phyloP scores from a whole-genome alignment of 2,797 vertebrate genomes.

The Alauda arvensis region DNA sequence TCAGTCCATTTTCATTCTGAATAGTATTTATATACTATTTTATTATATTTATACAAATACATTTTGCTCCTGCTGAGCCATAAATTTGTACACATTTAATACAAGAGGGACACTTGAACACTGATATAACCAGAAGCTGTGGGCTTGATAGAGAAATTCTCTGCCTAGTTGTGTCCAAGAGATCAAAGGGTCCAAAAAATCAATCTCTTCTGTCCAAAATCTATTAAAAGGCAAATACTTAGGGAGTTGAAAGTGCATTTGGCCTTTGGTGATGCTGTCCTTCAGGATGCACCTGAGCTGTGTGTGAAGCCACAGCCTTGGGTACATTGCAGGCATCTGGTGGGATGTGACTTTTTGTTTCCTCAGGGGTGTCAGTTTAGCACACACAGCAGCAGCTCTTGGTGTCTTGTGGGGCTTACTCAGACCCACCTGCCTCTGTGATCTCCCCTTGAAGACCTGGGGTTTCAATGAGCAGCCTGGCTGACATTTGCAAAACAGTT shows the following conservation, averaged over 20 bases:
- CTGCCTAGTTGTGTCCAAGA: not conserved
- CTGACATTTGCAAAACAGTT: not conserved
- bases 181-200: not conserved
- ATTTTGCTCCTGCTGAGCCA: not conserved
- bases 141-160: not conserved
- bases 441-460: not conserved
- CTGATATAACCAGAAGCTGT: not conserved
- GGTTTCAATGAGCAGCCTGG: not conserved
- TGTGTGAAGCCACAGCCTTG: not conserved
- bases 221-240: not conserved
- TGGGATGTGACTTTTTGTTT: not conserved
- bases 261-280: not conserved
- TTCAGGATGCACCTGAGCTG: not conserved
- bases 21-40: not conserved
- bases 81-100: not conserved
- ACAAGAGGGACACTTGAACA: rapidly evolving
- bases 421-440: not conserved
- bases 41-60: not conserved
- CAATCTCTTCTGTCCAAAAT: not conserved
- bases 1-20: not conserved
- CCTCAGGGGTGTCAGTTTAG: not conserved
- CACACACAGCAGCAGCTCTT: not conserved
- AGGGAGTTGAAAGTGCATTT: not conserved
- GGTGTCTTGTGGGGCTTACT: not conserved
- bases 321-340: not conserved